Evolutionary conservation across 2,888 invertebrate species (phyloP), one percentile per base, ranked within the genome.

Genomic region (Lumbricus terrestris): DNA sequence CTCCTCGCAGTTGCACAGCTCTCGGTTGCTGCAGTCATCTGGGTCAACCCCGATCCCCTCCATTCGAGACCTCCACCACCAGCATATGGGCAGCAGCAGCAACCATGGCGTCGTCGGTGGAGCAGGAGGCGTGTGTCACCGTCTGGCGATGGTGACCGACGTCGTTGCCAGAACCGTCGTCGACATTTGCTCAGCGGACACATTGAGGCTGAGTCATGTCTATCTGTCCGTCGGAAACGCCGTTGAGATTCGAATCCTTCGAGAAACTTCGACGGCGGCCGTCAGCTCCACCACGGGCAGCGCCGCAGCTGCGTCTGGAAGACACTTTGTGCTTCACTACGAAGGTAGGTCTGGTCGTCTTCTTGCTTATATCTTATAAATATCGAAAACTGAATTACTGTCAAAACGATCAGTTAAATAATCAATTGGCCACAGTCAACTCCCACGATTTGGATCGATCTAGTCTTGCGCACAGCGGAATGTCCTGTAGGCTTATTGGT

Each of bases 61-160:
- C 47, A 23, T 47, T 20, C 47, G 47, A 23, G 47, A n/a, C n/a
- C n/a, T n/a, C n/a, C n/a, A n/a, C n/a, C n/a, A n/a, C n/a, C n/a
- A n/a, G n/a, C n/a, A n/a, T n/a, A n/a, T n/a, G n/a, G n/a, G n/a
- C n/a, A n/a, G n/a, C n/a, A n/a, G n/a, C n/a, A n/a, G n/a, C n/a
- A n/a, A n/a, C n/a, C n/a, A n/a, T n/a, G n/a, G n/a, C n/a, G n/a
- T n/a, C n/a, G n/a, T n/a, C n/a, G n/a, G n/a, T n/a, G n/a, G n/a
- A n/a, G n/a, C n/a, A n/a, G n/a, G n/a, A n/a, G n/a, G 35, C 82
- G 15, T 88, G 34, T 90, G 88, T 35, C 82, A 38, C 15, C 40
- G 90, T 18, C 37, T 90, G 42, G 90, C 90, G 34, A 34, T 88
- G 42, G 90, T 90, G 47, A 90, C 90, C 8, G 90, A 90, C 88